phyloP scores from a whole-genome alignment of 2,113 vertebrate genomes.

The Progne subis region DNA sequence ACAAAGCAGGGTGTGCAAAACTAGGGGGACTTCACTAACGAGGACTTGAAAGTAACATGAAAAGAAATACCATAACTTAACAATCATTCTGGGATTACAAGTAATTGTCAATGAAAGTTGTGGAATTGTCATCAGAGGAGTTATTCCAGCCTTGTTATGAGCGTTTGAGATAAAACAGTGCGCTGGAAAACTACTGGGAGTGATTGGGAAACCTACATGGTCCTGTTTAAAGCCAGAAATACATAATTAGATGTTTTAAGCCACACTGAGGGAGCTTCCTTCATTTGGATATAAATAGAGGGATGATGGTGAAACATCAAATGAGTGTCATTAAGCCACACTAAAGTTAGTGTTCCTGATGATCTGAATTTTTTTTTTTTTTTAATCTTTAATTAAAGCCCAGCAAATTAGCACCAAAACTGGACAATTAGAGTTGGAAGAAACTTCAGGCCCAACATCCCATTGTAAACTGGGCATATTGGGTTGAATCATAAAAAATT shows the following conservation, averaged over 20 bases:
- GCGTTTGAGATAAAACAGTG: neutral
- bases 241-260: neutral
- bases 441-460: neutral
- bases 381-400: neutral
- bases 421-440: neutral
- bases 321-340: neutral
- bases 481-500: neutral
- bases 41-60: neutral
- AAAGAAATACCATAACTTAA: conserved; percentile 14
- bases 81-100: conserved; percentile 8
- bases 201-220: neutral
- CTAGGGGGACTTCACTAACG: neutral
- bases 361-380: neutral
- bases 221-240: conserved; percentile 13
- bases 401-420: neutral
- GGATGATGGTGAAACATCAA: neutral
- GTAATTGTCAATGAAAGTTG: neutral
- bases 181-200: neutral
- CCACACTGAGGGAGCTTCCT: neutral
- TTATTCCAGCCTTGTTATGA: conserved; percentile 16
- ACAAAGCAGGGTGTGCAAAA: neutral
- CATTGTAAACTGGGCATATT: neutral
- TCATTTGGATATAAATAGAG: conserved; percentile 3
- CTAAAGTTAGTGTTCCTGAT: neutral
- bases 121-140: conserved; percentile 15